Evolutionary conservation across 2,113 vertebrate genomes (phyloP).

Genomic region (Condylura cristata): DNA sequence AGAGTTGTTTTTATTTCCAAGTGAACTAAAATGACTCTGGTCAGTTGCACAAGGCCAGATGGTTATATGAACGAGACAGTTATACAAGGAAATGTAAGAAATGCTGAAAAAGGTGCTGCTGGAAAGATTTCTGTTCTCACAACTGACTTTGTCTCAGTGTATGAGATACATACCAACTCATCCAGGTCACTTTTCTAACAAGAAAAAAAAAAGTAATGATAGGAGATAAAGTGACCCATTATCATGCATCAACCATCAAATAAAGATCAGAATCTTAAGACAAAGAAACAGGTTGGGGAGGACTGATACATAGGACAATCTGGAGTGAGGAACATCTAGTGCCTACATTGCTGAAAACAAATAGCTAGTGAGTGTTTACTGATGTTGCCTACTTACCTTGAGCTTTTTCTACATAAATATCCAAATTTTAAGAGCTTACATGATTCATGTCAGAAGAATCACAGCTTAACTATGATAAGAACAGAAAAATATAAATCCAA

Average conservation of each 20-base stretch:
- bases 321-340: not conserved
- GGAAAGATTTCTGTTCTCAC: not conserved
- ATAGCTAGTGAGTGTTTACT: not conserved
- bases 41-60: not conserved
- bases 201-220: not conserved
- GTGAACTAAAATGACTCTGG: not conserved
- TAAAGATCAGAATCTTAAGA: not conserved
- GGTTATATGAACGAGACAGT: not conserved
- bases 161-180: not conserved
- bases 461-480: not conserved
- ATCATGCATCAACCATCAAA: not conserved
- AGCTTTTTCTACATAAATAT: not conserved
- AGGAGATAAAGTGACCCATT: not conserved
- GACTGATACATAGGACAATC: not conserved
- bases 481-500: not conserved
- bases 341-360: not conserved
- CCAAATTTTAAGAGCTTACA: not conserved
- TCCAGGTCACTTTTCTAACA: not conserved
- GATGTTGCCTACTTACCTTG: not conserved
- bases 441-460: not conserved
- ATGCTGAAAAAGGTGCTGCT: not conserved
- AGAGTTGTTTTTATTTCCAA: constrained; percentile 31
- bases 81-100: not conserved
- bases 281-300: not conserved
- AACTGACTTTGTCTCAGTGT: not conserved